Evolutionary conservation across 1,140 invertebrate species (phyloP).

Genomic region (Parasteatoda tepidariorum): DNA sequence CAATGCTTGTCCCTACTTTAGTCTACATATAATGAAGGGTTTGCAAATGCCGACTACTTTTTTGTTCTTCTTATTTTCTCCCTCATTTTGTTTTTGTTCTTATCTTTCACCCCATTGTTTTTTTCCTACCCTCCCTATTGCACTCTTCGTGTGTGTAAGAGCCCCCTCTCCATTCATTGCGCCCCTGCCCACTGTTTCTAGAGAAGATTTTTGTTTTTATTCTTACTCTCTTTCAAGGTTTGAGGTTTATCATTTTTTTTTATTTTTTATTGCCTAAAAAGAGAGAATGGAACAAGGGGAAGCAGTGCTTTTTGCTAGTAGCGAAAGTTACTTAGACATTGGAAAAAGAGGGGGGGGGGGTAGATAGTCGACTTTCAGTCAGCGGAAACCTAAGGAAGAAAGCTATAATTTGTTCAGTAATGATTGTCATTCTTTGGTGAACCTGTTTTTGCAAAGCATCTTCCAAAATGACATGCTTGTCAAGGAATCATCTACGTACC

Average conservation of each 20-base stretch:
- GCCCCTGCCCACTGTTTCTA: slow-evolving; percentile 11
- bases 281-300: neutral
- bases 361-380: neutral
- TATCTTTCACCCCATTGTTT: neutral
- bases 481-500: slow-evolving; percentile 45
- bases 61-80: no score
- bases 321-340: slow-evolving; percentile 32
- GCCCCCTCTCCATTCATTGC: neutral
- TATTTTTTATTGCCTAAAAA: neutral
- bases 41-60: no score
- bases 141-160: no score
- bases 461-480: slow-evolving; percentile 48
- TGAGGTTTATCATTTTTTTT: neutral
- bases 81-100: no score
- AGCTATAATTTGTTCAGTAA: slow-evolving; percentile 56
- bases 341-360: neutral
- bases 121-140: neutral
- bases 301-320: neutral
- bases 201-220: neutral
- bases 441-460: slow-evolving; percentile 50
- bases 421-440: slow-evolving; percentile 55
- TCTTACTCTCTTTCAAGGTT: neutral
- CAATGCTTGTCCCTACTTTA: no score
- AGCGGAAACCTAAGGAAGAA: slow-evolving; percentile 44
- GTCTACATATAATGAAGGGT: no score